These are phyloP conservation scores for Carettochelys insculpta DNA, from an alignment of 2,113 vertebrate genomes.

Conservation along the genomic window DNA sequence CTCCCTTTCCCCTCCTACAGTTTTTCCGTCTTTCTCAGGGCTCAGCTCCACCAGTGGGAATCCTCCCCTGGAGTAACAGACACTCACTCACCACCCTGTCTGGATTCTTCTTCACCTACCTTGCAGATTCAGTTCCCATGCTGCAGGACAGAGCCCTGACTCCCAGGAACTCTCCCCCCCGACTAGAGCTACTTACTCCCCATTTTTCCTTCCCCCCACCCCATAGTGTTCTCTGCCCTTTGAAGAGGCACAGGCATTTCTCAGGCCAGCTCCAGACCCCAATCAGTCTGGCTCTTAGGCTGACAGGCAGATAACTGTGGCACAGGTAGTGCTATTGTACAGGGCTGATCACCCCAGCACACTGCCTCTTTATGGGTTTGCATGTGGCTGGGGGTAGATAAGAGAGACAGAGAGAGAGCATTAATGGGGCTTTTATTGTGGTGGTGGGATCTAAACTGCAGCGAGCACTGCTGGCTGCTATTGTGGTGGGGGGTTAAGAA, in stretches of 20 bases:
- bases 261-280: not conserved
- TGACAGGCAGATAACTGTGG: not conserved
- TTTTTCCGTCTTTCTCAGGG: too few species aligned
- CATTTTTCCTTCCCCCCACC: not conserved
- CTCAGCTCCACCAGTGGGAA: not conserved
- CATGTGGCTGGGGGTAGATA: too few species aligned
- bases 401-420: not conserved
- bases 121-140: not conserved
- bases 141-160: not conserved
- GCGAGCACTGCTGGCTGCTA: not conserved
- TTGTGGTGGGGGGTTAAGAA: not conserved
- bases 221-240: not conserved
- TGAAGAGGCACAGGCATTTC: not conserved
- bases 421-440: not conserved
- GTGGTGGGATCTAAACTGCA: not conserved
- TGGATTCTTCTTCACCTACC: not conserved
- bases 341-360: too few species aligned
- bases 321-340: not conserved
- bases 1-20: not conserved
- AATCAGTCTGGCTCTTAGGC: not conserved
- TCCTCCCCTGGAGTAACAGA: not conserved
- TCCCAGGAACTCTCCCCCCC: not conserved
- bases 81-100: not conserved
- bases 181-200: not conserved
- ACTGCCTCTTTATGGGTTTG: not conserved